phyloP scores from a whole-genome alignment of 2,797 vertebrate genomes.

The Thunnus albacares region DNA sequence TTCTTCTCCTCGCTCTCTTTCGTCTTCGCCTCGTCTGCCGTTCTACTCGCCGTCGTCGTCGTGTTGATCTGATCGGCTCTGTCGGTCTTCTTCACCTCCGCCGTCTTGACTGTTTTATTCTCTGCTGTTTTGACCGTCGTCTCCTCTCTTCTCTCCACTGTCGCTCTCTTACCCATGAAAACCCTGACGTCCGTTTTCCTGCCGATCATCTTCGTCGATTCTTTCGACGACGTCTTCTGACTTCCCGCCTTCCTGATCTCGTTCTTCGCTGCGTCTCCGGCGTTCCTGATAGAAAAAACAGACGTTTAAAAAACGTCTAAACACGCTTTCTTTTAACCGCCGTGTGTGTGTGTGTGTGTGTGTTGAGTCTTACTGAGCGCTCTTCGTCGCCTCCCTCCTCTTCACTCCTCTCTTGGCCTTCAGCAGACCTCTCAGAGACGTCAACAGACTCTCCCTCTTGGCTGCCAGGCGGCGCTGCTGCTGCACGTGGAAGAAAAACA shows the following conservation, averaged over 20 bases:
- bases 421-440: conserved; percentile 81
- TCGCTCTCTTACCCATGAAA: accelerated
- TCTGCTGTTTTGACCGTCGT: not conserved
- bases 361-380: conserved; percentile 37
- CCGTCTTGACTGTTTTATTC: not conserved
- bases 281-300: conserved; percentile 40
- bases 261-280: not conserved
- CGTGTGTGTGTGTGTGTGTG: not conserved
- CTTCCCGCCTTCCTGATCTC: not conserved
- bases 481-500: conserved; percentile 35
- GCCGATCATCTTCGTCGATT: not conserved
- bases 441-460: conserved; percentile 76
- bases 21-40: not conserved
- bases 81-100: not conserved
- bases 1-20: conserved; percentile 22
- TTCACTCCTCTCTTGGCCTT: conserved; percentile 50
- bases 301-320: not conserved
- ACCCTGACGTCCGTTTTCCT: not conserved
- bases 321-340: too few species aligned
- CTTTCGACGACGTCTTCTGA: not conserved
- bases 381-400: conserved; percentile 49
- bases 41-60: not conserved
- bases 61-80: not conserved
- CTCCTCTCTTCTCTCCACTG: not conserved
- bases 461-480: conserved; percentile 62